Evolutionary conservation across 2,888 invertebrate genomes (phyloP).

Genomic region (Rotaria magnacalcarata): DNA sequence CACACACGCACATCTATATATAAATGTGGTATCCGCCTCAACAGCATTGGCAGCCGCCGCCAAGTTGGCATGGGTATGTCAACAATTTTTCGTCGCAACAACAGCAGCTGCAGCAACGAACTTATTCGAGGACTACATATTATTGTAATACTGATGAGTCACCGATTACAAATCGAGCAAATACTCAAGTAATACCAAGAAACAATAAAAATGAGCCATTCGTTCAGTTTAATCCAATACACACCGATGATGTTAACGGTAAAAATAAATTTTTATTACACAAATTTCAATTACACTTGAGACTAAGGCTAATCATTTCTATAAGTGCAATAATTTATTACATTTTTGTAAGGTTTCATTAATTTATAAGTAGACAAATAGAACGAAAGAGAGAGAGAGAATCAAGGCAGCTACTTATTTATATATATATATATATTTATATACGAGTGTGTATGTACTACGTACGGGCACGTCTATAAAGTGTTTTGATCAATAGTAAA

Average conservation of each 20-base stretch:
- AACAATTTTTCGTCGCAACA: background rate
- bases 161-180: background rate
- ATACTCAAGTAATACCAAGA: background rate
- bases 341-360: background rate
- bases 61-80: background rate
- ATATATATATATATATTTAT: too few relatives aligned
- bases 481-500: background rate
- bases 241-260: background rate
- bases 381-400: background rate
- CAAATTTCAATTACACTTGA: conserved; percentile 7
- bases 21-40: background rate
- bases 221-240: background rate
- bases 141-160: background rate
- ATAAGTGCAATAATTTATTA: background rate
- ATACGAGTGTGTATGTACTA: too few relatives aligned
- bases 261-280: background rate
- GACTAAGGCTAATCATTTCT: background rate
- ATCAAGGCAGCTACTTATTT: background rate
- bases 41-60: background rate
- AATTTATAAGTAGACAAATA: background rate
- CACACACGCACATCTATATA: background rate
- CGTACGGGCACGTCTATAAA: background rate
- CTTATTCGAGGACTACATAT: background rate
- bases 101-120: background rate
- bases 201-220: background rate